phyloP scores from a whole-genome alignment of 30 jellyfish, hydroid and myxozoan species.

The Hydra vulgaris region DNA sequence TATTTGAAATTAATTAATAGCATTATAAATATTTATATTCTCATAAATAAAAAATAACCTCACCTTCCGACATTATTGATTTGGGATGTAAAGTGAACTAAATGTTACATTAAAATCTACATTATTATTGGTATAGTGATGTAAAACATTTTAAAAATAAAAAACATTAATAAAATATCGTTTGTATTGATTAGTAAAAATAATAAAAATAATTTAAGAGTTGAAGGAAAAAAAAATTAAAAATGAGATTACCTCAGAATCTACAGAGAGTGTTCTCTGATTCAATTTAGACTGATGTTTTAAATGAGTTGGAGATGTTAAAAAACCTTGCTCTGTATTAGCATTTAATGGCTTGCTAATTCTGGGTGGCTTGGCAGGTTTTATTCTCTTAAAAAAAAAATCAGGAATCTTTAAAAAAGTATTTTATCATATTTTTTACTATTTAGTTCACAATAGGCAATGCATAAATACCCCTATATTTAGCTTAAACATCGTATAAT shows the following conservation, averaged over 20 bases:
- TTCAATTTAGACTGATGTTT: slow-evolving; percentile 43
- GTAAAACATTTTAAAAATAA: no score
- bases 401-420: neutral
- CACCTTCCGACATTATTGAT: neutral
- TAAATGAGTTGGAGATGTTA: slow-evolving; percentile 8
- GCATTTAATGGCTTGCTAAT: neutral
- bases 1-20: no score
- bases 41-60: no score
- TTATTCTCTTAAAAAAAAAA: neutral
- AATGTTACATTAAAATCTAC: no score
- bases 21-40: no score
- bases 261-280: slow-evolving; percentile 58
- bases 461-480: no score
- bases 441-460: no score
- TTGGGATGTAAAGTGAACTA: neutral
- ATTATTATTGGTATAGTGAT: no score
- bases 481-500: no score
- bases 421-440: neutral
- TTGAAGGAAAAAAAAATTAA: neutral
- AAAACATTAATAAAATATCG: no score
- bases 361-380: slow-evolving; percentile 40
- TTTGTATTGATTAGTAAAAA: no score
- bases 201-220: no score
- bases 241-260: slow-evolving; percentile 8
- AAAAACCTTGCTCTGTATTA: neutral